A percentile compares a stretch with the other conserved stretches of the same genome.
Evolutionary conservation across 2,113 vertebrate species (phyloP).

Genomic region (Nicator chloris): DNA sequence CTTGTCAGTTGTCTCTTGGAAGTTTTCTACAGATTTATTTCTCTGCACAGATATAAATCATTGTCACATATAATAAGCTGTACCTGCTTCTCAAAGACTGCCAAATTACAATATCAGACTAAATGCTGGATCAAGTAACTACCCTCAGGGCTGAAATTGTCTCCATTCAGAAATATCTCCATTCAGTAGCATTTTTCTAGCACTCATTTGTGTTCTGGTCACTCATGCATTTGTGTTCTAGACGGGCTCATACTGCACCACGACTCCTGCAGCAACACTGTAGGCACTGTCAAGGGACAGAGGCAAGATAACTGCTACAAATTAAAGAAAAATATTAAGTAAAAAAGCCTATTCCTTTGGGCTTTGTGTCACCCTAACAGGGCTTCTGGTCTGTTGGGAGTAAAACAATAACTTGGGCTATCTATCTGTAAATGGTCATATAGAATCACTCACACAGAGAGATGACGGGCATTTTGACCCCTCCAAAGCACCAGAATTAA

Average conservation of each 20-base stretch:
- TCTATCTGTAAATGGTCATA: not conserved
- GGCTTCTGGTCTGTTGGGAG: not conserved
- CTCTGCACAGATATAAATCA: conserved; percentile 46
- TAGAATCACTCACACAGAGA: not conserved
- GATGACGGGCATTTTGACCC: not conserved
- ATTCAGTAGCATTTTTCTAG: not conserved
- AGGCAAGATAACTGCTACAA: not conserved
- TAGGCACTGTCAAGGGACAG: not conserved
- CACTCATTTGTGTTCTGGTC: not conserved
- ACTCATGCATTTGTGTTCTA: not conserved
- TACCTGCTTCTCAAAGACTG: conserved; percentile 41
- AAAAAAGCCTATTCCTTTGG: not conserved
- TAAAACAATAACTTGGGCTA: not conserved
- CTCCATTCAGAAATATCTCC: not conserved
- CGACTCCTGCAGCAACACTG: not conserved
- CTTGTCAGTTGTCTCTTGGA: conserved; percentile 1
- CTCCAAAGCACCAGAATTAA: not conserved
- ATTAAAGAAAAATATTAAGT: not conserved
- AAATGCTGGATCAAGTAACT: conserved; percentile 37
- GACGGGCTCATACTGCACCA: not conserved
- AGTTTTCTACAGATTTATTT: conserved; percentile 49
- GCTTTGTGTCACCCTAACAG: not conserved
- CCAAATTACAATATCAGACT: conserved; percentile 19
- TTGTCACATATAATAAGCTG: conserved; percentile 18
- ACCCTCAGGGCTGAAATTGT: not conserved